Evolutionary conservation across 1,140 invertebrate species (phyloP).

Genomic region (Zaprionus taronus): DNA sequence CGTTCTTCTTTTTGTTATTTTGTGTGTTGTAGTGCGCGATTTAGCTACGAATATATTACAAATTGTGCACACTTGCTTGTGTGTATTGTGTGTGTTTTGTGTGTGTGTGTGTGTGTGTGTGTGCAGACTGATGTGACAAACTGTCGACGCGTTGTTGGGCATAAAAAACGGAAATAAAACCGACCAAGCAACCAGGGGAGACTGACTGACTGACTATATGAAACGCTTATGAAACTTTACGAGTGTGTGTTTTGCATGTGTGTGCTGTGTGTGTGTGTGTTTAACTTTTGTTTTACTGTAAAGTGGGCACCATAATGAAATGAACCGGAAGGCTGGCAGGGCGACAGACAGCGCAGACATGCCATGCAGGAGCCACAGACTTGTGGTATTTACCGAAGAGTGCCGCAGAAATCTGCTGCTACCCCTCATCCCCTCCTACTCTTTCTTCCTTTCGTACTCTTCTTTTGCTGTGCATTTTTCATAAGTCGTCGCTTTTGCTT

Average conservation of each 20-base stretch:
- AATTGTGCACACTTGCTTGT: conserved; percentile 2
- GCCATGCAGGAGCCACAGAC: conserved; percentile 38
- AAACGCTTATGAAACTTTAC: conserved; percentile 27
- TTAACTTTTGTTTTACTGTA: conserved; percentile 20
- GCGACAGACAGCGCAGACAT: not conserved
- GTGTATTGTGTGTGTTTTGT: conserved; percentile 20
- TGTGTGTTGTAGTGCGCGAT: not conserved
- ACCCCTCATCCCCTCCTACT: not conserved
- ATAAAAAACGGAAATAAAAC: conserved; percentile 11
- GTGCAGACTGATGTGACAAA: conserved; percentile 44
- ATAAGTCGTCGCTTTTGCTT: conserved; percentile 51
- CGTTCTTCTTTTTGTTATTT: not conserved
- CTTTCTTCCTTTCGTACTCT: conserved; percentile 5
- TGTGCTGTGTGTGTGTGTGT: conserved; percentile 15
- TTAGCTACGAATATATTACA: conserved; percentile 23
- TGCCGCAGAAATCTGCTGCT: conserved; percentile 21
- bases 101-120: conserved; percentile 14
- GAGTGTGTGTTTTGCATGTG: conserved; percentile 21
- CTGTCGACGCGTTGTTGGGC: conserved; percentile 6
- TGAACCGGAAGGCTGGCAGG: conserved; percentile 41
- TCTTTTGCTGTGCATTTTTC: conserved; percentile 53
- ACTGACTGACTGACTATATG: conserved; percentile 7
- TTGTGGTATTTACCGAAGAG: conserved; percentile 70
- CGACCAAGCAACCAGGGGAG: not conserved
- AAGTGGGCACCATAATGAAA: conserved; percentile 56